Percentiles rank a stretch among this genome's conserved stretches.
Conservation (phyloP, 1,140 invertebrate genomes). For the Ctenoplectra terminalis region DNA sequence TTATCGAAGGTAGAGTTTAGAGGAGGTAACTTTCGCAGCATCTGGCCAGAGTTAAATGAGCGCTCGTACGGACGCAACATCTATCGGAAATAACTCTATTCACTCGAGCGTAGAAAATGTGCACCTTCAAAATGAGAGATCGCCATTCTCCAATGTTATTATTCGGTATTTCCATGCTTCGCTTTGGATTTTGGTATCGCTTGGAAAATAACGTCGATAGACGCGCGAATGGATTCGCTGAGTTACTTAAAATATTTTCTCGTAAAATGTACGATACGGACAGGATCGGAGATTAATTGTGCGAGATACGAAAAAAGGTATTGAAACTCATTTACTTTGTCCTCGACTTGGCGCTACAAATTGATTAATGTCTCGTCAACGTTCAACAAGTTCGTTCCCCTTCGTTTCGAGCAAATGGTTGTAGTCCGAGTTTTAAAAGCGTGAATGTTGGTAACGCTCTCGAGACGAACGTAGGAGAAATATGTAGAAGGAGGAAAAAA, state of each 20-base stretch:
- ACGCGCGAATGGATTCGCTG: background rate
- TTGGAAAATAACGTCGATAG: conserved; percentile 2
- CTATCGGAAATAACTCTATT: conserved; percentile 56
- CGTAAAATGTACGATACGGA: no score
- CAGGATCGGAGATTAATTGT: background rate
- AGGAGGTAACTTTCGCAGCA: conserved; percentile 59
- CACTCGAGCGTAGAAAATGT: conserved; percentile 25
- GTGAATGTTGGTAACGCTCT: conserved; percentile 46
- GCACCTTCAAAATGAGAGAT: conserved; percentile 45
- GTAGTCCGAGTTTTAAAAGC: conserved; percentile 48
- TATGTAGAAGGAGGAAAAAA: background rate
- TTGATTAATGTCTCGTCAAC: background rate
- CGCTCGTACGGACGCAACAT: conserved; percentile 28
- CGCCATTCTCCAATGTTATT: conserved; percentile 35
- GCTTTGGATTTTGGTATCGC: background rate
- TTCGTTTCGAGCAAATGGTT: background rate
- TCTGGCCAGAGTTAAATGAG: conserved; percentile 58
- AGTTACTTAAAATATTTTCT: background rate
- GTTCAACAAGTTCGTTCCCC: background rate
- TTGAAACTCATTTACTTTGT: background rate
- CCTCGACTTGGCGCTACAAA: background rate
- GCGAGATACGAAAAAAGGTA: background rate
- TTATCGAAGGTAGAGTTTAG: conserved; percentile 64
- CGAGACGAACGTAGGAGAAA: conserved; percentile 36
- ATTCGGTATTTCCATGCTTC: conserved; percentile 15